These are phyloP conservation scores for Camponotus floridanus DNA, from an alignment of 1,140 invertebrate species.

Conservation along the genomic window DNA sequence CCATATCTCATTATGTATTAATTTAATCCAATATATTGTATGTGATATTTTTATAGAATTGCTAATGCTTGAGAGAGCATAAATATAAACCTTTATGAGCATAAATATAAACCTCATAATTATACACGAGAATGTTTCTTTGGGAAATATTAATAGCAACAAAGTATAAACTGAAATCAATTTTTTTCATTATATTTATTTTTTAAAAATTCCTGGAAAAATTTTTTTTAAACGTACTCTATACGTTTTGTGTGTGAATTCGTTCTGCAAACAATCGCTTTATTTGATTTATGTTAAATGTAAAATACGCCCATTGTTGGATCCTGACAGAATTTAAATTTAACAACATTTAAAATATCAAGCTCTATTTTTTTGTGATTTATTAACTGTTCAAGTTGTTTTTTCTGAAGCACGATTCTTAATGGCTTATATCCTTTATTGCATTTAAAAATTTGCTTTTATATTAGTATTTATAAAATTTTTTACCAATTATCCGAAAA, in stretches of 20 bases:
- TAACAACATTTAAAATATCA: conserved; percentile 21
- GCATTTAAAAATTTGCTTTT: conserved; percentile 14
- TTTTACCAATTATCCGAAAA: neutral
- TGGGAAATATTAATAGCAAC: neutral
- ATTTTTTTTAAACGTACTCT: neutral
- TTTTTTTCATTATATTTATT: neutral
- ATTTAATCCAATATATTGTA: neutral
- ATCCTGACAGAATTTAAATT: conserved; percentile 23
- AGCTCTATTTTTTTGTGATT: conserved; percentile 37
- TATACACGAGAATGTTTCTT: neutral
- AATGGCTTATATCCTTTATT: conserved; percentile 9
- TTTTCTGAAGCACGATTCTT: neutral
- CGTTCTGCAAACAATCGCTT: conserved; percentile 3
- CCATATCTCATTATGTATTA: neutral
- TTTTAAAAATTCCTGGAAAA: neutral
- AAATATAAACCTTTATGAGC: no score
- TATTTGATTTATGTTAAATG: neutral
- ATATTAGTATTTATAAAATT: neutral
- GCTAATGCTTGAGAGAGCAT: neutral
- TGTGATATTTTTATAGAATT: conserved; percentile 2
- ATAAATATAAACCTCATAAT: neutral
- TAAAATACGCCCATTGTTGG: neutral
- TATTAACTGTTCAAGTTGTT: conserved; percentile 27
- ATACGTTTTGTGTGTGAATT: neutral
- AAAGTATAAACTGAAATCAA: neutral